Evolutionary conservation across 2,888 invertebrate species (phyloP), one percentile per base, ranked within the genome.

Genomic region (Coronaproctus castanopsis): DNA sequence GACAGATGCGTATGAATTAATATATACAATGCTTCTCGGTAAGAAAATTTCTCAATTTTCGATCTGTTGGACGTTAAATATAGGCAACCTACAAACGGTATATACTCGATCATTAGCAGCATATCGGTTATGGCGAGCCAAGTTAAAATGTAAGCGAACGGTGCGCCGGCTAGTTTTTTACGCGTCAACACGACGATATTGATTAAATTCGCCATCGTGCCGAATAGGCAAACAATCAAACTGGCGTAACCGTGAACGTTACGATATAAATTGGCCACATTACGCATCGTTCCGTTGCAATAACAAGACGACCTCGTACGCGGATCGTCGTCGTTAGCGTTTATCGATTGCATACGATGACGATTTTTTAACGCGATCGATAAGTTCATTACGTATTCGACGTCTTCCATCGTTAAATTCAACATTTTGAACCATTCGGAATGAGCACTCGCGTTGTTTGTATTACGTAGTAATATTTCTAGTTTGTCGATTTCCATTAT

Each of bases 51-150:
- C 18, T 65, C 65, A 24, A 65, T 59, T 49, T 76, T 73, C 65
- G 78, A 76, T 62, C 80, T 36, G 36, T 5, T 79, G 0, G 81
- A 80, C 54, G 80, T 71, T 61, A 82, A 77, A 68, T 80, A 78
- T 69, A 78, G 80, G 70, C 84, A 82, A 57, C 80, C 76, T 2
- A 81, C 79, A 68, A 82, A 85, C 2, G 85, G 84, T 63, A 87
- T 79, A 69, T 87, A 87, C 67, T 90, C 89, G 70, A 90, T 72
- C 83, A 93, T 92, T 24, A 92, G 86, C 65, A 90, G 78, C 72
- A 91, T 83, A 70, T 93, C 92, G 1, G 89, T 86, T 0, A 88
- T 84, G 0, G 92, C 91, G 57, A 92, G 72, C 71, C 84, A 82
- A 64, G 87, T 88, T 55, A 92, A 77, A 58, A 92, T 85, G 52